Evolutionary conservation across 2,113 vertebrate species (phyloP).

Genomic region (Saguinus midas): DNA sequence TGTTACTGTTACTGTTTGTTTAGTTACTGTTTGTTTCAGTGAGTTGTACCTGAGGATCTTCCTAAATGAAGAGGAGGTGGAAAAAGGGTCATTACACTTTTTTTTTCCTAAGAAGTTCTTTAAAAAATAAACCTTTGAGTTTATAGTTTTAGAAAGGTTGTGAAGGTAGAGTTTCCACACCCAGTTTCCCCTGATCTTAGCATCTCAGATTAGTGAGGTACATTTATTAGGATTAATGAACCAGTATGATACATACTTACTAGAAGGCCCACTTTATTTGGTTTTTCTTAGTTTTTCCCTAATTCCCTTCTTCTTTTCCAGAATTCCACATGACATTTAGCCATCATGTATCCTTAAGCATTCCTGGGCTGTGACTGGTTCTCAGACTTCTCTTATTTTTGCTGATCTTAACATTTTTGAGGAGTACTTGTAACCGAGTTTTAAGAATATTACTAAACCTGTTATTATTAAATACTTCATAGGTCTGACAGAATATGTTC

Average conservation of each 20-base stretch:
- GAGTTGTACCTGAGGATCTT: neutral
- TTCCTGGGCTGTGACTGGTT: too few species aligned
- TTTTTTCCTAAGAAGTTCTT: neutral
- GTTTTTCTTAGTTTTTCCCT: neutral
- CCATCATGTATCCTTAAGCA: neutral
- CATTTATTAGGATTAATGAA: neutral
- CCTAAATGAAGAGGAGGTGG: neutral
- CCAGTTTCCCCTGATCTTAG: too few species aligned
- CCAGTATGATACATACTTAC: neutral
- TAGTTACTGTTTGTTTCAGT: neutral
- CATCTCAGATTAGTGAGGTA: neutral
- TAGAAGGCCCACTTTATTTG: too few species aligned
- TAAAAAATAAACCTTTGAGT: neutral
- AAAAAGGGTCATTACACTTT: neutral
- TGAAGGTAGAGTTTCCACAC: neutral
- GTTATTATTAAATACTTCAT: neutral
- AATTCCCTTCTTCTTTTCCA: neutral
- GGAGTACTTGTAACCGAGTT: neutral
- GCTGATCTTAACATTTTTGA: neutral
- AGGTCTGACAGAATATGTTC: accelerated
- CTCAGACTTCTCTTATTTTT: neutral
- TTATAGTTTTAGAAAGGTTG: neutral
- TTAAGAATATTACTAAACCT: neutral
- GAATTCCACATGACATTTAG: neutral
- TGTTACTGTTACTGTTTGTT: neutral